Evolutionary conservation across 2,797 vertebrate species (phyloP).

Genomic region (Liasis olivaceus): DNA sequence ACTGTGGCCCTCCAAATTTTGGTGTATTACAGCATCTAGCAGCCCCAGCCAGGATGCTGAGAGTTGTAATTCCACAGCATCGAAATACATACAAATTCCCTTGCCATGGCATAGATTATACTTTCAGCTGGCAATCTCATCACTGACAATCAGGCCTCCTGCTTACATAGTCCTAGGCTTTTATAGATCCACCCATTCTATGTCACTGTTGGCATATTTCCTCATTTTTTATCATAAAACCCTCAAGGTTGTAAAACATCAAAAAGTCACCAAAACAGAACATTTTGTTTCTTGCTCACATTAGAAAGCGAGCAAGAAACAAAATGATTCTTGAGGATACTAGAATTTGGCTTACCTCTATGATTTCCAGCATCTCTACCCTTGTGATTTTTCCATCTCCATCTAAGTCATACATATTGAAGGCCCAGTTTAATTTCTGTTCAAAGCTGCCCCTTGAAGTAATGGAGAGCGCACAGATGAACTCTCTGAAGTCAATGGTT

Average conservation of each 20-base stretch:
- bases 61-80: not conserved
- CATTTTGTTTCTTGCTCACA: not conserved
- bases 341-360: slow-evolving; percentile 84
- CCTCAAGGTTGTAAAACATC: not conserved
- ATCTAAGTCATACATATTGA: slow-evolving; percentile 99
- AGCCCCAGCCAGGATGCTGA: not conserved
- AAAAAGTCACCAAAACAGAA: not conserved
- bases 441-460: slow-evolving; percentile 98
- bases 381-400: slow-evolving; percentile 98
- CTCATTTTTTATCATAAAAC: not conserved
- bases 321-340: not conserved
- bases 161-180: not conserved
- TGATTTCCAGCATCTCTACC: slow-evolving; percentile 99
- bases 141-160: not conserved
- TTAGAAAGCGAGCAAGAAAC: too few species aligned
- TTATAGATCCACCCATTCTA: not conserved
- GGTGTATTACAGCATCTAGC: not conserved
- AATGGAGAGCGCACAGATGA: slow-evolving; percentile 98
- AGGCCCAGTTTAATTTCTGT: slow-evolving; percentile 99
- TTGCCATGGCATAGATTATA: not conserved
- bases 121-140: not conserved
- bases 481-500: slow-evolving; percentile 99
- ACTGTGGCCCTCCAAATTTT: not conserved
- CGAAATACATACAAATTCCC: not conserved
- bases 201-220: not conserved